Evolutionary conservation across 2,888 invertebrate genomes (phyloP).

Genomic region (Sthenelais limicola): DNA sequence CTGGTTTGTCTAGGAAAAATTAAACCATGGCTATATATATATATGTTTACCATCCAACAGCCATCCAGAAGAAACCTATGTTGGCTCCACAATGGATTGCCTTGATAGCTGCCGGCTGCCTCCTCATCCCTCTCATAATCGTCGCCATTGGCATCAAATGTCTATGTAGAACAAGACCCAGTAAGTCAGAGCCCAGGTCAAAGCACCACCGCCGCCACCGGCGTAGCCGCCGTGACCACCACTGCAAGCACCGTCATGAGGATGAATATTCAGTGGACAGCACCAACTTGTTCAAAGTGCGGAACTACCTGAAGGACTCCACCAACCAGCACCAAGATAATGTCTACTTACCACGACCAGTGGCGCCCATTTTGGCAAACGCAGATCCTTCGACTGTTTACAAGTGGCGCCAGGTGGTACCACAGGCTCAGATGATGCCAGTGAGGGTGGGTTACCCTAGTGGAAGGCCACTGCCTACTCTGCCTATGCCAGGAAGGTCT

Average conservation of each 20-base stretch:
- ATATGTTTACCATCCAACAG: background rate
- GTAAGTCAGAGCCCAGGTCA: background rate
- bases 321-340: background rate
- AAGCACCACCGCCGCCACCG: background rate
- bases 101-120: slow-evolving; percentile 2
- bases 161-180: background rate
- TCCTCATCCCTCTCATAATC: background rate
- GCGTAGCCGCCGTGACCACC: background rate
- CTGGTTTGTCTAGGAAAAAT: no score
- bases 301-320: background rate
- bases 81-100: slow-evolving; percentile 9
- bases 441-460: background rate
- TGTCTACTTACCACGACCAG: slow-evolving; percentile 4
- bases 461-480: background rate
- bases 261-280: background rate
- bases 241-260: background rate
- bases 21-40: no score
- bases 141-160: background rate
- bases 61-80: background rate
- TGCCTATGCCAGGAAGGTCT: no score
- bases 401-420: no score
- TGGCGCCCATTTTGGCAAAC: no score
- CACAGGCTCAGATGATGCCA: background rate
- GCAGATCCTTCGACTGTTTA: no score
- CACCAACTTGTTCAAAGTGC: background rate